phyloP scores from a whole-genome alignment of 1,140 invertebrate genomes.

The Drosophila parabipectinata region DNA sequence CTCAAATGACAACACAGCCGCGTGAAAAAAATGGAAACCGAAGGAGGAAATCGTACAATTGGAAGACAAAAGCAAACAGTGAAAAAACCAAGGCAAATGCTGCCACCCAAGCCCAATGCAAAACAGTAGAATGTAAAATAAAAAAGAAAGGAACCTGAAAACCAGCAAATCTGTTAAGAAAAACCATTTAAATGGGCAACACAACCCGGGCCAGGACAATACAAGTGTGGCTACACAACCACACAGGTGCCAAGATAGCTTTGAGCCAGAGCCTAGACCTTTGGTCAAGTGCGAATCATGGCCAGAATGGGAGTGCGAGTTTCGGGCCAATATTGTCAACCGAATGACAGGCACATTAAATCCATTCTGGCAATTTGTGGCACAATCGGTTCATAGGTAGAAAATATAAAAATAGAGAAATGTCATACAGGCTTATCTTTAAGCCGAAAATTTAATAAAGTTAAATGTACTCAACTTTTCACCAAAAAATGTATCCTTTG shows the following conservation, averaged over 20 bases:
- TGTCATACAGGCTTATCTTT: not conserved
- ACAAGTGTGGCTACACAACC: conserved; percentile 42
- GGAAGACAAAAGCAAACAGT: conserved; percentile 41
- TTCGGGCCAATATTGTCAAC: not conserved
- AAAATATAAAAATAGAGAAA: not conserved
- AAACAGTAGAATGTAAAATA: conserved; percentile 36
- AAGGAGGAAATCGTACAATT: conserved; percentile 54
- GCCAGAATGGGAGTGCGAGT: conserved; percentile 12
- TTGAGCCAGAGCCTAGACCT: conserved; percentile 6
- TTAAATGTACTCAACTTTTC: conserved; percentile 2
- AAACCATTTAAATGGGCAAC: conserved; percentile 73
- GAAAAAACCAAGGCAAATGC: conserved; percentile 51
- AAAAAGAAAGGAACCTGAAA: conserved; percentile 22
- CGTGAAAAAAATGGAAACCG: conserved; percentile 30
- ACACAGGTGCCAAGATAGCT: conserved; percentile 18
- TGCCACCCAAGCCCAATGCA: conserved; percentile 46
- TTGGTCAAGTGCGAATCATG: conserved; percentile 24
- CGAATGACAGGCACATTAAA: conserved; percentile 6
- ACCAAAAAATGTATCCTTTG: not conserved
- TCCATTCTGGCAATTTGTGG: not conserved
- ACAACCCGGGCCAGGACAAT: conserved; percentile 27
- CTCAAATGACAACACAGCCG: conserved; percentile 74
- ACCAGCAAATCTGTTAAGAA: conserved; percentile 74
- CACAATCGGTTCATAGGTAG: not conserved
- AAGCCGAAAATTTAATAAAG: conserved; percentile 8